Evolutionary conservation across 2,797 vertebrate species (phyloP).

Genomic region (Champsocephalus esox): DNA sequence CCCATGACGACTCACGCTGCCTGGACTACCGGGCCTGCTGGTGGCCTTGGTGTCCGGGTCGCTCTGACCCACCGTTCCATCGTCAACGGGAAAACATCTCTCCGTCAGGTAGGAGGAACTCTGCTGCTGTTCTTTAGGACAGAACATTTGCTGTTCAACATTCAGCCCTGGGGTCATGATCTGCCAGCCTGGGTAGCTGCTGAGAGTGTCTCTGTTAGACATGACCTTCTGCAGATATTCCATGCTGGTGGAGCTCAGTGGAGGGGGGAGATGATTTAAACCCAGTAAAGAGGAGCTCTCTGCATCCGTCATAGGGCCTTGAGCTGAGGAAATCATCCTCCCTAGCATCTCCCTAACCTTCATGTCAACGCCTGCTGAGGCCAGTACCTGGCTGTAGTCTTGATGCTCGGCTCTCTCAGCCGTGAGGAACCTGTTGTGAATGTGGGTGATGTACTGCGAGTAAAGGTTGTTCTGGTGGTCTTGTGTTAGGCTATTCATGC

Average conservation of each 20-base stretch:
- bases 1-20: slow-evolving; percentile 86
- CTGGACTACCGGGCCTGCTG: slow-evolving; percentile 92
- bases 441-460: slow-evolving; percentile 93
- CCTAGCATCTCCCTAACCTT: slow-evolving; percentile 96
- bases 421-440: slow-evolving; percentile 93
- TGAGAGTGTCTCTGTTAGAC: slow-evolving; percentile 92
- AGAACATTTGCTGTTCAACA: slow-evolving; percentile 90
- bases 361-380: slow-evolving; percentile 89
- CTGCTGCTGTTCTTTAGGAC: slow-evolving; percentile 87
- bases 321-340: slow-evolving; percentile 88
- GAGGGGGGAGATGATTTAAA: slow-evolving; percentile 91
- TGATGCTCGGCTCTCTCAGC: slow-evolving; percentile 89
- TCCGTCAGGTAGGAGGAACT: slow-evolving; percentile 72
- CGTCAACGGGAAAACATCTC: slow-evolving; percentile 80
- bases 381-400: slow-evolving; percentile 90
- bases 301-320: slow-evolving; percentile 77
- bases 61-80: slow-evolving; percentile 89
- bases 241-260: slow-evolving; percentile 92
- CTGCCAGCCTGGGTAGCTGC: slow-evolving; percentile 94
- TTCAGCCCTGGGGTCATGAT: slow-evolving; percentile 93
- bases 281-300: slow-evolving; percentile 92
- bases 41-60: slow-evolving; percentile 91
- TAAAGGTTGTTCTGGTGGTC: slow-evolving; percentile 93
- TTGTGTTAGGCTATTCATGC: slow-evolving; percentile 88
- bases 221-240: slow-evolving; percentile 94